Conservation (phyloP, 2,797 vertebrate species). For the Darevskia nairensis region DNA sequence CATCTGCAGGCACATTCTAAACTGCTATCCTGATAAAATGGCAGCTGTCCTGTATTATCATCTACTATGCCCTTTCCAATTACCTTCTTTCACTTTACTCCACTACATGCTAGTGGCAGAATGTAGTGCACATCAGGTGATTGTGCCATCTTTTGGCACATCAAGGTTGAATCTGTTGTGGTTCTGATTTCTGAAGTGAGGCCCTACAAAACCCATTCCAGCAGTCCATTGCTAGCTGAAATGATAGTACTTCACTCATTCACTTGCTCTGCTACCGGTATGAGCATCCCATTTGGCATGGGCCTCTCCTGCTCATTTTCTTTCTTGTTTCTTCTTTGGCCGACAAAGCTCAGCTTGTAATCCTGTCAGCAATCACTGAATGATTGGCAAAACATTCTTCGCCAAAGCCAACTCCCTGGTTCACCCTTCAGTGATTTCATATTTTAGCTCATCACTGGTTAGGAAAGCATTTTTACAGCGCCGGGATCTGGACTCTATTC, state of each 20-base stretch:
- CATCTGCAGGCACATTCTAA: not conserved
- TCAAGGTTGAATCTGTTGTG: slow-evolving; percentile 43
- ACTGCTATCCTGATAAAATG: not conserved
- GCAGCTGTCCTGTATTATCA: not conserved
- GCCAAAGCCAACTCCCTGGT: slow-evolving; percentile 19
- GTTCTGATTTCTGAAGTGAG: slow-evolving; percentile 65
- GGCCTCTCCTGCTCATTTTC: slow-evolving; percentile 40
- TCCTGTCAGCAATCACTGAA: slow-evolving; percentile 16
- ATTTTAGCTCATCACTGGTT: not conserved
- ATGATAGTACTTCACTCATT: slow-evolving; percentile 49
- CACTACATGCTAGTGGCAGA: not conserved
- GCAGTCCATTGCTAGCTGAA: slow-evolving; percentile 48
- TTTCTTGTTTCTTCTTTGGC: slow-evolving; percentile 49
- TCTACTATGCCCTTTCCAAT: not conserved
- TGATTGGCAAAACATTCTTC: not conserved
- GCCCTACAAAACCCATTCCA: slow-evolving; percentile 54
- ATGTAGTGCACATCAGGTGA: not conserved
- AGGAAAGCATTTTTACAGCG: not conserved
- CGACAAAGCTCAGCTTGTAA: slow-evolving; percentile 1
- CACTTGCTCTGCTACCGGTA: slow-evolving; percentile 47
- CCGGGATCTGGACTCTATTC: not conserved
- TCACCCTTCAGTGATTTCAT: slow-evolving; percentile 17
- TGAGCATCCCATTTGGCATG: not conserved
- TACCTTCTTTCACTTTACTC: not conserved
- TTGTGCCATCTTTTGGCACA: slow-evolving; percentile 42